Base-by-base conservation (phyloP, 30 jellyfish, hydroid and myxozoan species). In the Nemopilema nomurai region DNA sequence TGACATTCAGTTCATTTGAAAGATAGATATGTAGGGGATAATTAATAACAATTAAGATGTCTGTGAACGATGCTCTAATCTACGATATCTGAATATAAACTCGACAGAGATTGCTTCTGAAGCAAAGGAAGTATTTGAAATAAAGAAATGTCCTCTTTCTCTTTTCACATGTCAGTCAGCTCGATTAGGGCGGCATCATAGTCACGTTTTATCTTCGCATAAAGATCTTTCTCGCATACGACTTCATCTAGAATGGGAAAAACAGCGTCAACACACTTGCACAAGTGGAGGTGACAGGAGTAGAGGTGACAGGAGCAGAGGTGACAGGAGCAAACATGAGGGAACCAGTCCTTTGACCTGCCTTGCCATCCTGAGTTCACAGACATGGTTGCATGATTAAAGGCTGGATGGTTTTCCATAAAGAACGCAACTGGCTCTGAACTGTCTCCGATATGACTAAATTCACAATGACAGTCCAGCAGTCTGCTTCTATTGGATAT, bases 101-200 rank as follows among this genome's bases (percentile, higher is more conserved):
- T 63, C n/a, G 29, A 63, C 3, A 63, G 29, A 63, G 18, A 18
- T 19, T n/a, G 72, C n/a, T 24, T 63, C n/a, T 67, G 50, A 18
- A 72, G 26, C 22, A 28, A 72, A 31, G 67, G 16, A 30, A 72
- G 1, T 72, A 49, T 49, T 26, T 16, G 28, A 18, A 20, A 8
- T 21, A 69, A n/a, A 69, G 49, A 1, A 21, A 20, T 29, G 49
- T 69, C 23, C 51, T 63, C 29, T 3, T 73, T 69, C 23, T 20
- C 18, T 8, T 3, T 73, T 69, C 71, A 83, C 96, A 87, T 87
- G 83, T 71, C 87, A 6, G 84, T 52, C n/a, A 89, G 66, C 51
- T 89, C 97, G n/a, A 91, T 24, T 66, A 89, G 74, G 28, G 97
- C 86, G 9, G 83, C 86, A 28, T 89, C 97, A 66, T 71, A 71